phyloP scores from a whole-genome alignment of 2,888 invertebrate genomes.

The Stenchaetothrips biformis region DNA sequence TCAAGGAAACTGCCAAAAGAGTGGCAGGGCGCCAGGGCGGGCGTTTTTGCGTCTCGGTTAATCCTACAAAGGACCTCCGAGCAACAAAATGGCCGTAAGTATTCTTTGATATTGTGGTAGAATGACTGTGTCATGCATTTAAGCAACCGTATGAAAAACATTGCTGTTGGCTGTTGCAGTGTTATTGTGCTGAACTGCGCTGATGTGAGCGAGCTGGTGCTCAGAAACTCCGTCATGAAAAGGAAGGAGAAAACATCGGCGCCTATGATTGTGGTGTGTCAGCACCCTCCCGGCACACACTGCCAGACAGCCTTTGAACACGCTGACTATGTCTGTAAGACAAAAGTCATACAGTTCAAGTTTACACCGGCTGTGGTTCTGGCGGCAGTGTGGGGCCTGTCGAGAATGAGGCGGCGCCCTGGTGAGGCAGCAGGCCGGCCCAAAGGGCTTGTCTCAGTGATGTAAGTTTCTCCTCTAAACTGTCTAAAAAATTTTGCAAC shows the following conservation, averaged over 20 bases:
- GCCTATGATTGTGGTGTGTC: not conserved
- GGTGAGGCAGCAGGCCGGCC: not conserved
- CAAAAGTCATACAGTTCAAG: not conserved
- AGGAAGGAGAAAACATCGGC: not conserved
- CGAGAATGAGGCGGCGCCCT: not conserved
- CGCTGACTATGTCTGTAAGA: no score
- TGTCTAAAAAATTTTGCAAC: not conserved
- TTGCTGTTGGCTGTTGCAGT: slow-evolving; percentile 1
- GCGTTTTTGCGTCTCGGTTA: no score
- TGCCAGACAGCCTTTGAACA: not conserved
- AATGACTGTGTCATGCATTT: not conserved
- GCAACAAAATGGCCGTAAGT: not conserved
- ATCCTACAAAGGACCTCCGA: no score
- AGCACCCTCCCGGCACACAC: not conserved
- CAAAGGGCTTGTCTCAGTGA: not conserved
- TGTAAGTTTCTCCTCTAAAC: not conserved
- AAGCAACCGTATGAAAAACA: not conserved
- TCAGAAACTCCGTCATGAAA: not conserved
- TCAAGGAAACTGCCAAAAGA: no score
- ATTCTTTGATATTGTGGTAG: not conserved
- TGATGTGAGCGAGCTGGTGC: not conserved
- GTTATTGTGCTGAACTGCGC: not conserved
- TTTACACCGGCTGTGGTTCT: not conserved
- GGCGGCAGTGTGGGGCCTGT: not conserved
- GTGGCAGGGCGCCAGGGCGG: no score